phyloP scores from a whole-genome alignment of 2,888 invertebrate species.

The Patella pellucida region DNA sequence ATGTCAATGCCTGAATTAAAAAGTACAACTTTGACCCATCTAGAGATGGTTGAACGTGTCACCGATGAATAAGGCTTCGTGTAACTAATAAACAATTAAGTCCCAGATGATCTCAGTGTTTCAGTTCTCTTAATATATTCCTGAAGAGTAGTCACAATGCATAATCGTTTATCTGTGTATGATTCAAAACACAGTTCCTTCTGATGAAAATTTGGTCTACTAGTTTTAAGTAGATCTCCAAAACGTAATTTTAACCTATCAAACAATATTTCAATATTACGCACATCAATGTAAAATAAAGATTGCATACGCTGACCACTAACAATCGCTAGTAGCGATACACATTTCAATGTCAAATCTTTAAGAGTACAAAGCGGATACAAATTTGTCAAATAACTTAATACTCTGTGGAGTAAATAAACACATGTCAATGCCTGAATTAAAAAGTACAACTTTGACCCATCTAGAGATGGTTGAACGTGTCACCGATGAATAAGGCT shows the following conservation, averaged over 20 bases:
- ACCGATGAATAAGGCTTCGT: slow-evolving; percentile 33
- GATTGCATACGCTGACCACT: slow-evolving; percentile 23
- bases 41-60: slow-evolving; percentile 32
- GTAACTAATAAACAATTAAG: slow-evolving; percentile 32
- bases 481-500: slow-evolving; percentile 31
- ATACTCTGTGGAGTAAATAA: slow-evolving; percentile 35
- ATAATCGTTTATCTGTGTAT: slow-evolving; percentile 14
- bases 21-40: slow-evolving; percentile 37
- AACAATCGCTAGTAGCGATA: slow-evolving; percentile 12
- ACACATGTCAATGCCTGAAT: slow-evolving; percentile 28
- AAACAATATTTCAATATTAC: slow-evolving; percentile 17
- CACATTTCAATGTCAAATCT: background rate
- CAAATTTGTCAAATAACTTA: background rate
- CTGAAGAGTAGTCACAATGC: slow-evolving; percentile 8
- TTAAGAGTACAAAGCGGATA: background rate
- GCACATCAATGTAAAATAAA: slow-evolving; percentile 20
- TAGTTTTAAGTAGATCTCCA: slow-evolving; percentile 25
- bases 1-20: slow-evolving; percentile 29
- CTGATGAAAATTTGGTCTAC: slow-evolving; percentile 24
- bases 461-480: slow-evolving; percentile 38
- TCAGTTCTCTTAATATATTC: slow-evolving; percentile 19
- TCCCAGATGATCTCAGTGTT: slow-evolving; percentile 15
- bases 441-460: slow-evolving; percentile 32
- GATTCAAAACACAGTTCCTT: background rate
- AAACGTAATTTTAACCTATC: slow-evolving; percentile 14